These are phyloP conservation scores for Sesamia inferens DNA, from an alignment of 2,888 invertebrate genomes.

Conservation along the genomic window DNA sequence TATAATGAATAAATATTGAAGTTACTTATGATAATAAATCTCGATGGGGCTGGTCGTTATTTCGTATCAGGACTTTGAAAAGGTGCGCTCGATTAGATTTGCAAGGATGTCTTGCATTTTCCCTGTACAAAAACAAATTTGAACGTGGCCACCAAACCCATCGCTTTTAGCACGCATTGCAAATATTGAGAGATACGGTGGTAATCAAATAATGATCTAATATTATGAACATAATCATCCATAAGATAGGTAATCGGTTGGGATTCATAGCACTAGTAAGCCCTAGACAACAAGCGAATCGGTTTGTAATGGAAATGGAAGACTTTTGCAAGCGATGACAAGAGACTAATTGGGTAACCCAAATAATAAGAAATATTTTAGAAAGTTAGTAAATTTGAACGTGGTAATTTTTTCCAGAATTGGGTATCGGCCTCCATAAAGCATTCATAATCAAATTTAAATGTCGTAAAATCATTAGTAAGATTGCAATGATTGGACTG, in stretches of 20 bases:
- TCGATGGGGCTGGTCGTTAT: background rate
- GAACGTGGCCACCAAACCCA: background rate
- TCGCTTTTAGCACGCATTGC: constrained; percentile 24
- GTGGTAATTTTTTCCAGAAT: too few relatives aligned
- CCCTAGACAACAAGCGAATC: constrained; percentile 9
- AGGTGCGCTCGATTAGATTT: background rate
- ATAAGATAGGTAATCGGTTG: too few relatives aligned
- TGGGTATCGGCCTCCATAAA: too few relatives aligned
- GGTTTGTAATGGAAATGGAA: too few relatives aligned
- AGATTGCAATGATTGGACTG: background rate
- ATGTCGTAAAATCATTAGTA: background rate
- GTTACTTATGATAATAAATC: background rate
- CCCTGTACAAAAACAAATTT: background rate
- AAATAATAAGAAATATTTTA: too few relatives aligned
- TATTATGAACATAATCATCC: too few relatives aligned
- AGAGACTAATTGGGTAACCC: too few relatives aligned
- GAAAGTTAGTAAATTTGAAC: too few relatives aligned
- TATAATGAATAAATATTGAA: too few relatives aligned
- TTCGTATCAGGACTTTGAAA: background rate
- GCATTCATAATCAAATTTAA: too few relatives aligned
- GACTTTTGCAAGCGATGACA: too few relatives aligned
- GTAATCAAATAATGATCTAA: constrained; percentile 16
- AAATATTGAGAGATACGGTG: constrained; percentile 35
- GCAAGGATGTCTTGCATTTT: constrained; percentile 14
- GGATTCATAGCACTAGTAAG: constrained; percentile 2